Conservation (phyloP, 64 coral and sea anemone species). For the Platygyra sinensis region DNA sequence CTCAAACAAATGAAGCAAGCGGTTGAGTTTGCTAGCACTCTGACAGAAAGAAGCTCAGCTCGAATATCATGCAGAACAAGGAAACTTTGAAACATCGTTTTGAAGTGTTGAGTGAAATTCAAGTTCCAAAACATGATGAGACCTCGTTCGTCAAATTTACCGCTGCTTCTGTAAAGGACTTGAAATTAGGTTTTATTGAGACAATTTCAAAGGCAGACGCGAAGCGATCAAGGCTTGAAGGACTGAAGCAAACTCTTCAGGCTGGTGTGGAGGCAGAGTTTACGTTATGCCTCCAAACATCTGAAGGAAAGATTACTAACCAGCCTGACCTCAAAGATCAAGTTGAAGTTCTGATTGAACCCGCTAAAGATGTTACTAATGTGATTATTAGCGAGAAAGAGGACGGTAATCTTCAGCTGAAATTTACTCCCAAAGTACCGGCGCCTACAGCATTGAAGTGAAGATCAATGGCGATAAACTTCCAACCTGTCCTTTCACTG, state of each 20-base stretch:
- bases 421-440: slow-evolving; percentile 10
- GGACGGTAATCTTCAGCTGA: not conserved
- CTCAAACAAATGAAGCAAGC: no score
- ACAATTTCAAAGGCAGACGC: no score
- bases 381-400: not conserved
- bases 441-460: no score
- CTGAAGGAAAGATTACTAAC: not conserved
- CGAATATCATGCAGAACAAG: not conserved
- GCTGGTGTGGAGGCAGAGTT: not conserved
- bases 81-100: not conserved
- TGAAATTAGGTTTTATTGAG: no score
- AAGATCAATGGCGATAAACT: slow-evolving; percentile 20
- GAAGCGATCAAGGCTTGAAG: not conserved
- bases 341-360: not conserved
- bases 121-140: not conserved
- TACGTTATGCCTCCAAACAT: not conserved
- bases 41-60: not conserved
- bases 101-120: not conserved
- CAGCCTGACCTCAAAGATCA: not conserved
- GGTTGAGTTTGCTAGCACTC: no score
- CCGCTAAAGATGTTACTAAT: not conserved
- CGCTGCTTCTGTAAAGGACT: no score
- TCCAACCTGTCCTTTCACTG: slow-evolving; percentile 3
- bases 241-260: not conserved
- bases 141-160: no score